These are phyloP conservation scores for Brachionus koreanus DNA, from an alignment of 1,140 invertebrate genomes.

Conservation along the genomic window DNA sequence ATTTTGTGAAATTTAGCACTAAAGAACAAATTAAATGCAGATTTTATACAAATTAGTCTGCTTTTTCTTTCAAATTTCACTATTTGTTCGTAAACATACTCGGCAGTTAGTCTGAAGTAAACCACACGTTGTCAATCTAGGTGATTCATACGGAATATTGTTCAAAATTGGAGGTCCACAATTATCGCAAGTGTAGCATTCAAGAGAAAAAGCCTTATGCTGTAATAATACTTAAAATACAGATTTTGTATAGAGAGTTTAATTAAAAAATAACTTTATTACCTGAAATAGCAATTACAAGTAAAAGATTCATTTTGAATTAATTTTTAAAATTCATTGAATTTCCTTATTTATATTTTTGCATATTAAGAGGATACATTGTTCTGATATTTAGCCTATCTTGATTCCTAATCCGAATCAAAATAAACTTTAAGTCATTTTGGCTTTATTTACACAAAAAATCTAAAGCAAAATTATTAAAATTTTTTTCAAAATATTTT, in stretches of 20 bases:
- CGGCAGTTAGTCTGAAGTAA: background rate
- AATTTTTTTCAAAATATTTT: too few relatives aligned
- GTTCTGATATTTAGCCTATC: too few relatives aligned
- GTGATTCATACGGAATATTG: background rate
- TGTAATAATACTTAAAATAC: background rate
- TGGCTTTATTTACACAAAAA: too few relatives aligned
- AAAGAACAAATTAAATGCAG: too few relatives aligned
- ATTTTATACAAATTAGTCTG: too few relatives aligned
- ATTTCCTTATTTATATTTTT: background rate
- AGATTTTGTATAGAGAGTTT: background rate
- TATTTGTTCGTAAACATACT: background rate
- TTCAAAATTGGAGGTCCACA: background rate
- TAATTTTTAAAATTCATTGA: background rate
- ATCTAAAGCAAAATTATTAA: too few relatives aligned
- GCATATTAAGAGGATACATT: background rate
- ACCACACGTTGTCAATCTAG: background rate
- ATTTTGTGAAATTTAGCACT: too few relatives aligned
- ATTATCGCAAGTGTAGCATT: background rate
- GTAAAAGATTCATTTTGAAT: background rate
- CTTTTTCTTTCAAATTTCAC: too few relatives aligned
- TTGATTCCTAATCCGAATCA: too few relatives aligned
- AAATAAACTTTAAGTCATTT: too few relatives aligned
- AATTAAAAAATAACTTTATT: background rate
- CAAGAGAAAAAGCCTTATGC: background rate
- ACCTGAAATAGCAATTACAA: background rate